Conservation (phyloP, 2,113 vertebrate species). For the Tachuris rubrigastra region DNA sequence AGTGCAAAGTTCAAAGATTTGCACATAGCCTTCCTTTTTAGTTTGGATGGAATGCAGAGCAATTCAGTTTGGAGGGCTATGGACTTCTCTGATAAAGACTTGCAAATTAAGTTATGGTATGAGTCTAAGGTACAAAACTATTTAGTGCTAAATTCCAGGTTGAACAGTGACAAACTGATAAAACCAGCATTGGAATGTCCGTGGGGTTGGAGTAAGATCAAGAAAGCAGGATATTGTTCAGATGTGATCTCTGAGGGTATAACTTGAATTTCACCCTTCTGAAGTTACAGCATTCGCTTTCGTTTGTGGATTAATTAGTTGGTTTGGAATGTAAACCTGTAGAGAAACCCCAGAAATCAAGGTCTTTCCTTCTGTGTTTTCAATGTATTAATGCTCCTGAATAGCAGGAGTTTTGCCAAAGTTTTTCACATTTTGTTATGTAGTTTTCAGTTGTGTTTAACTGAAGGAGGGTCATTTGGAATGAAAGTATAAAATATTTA, state of each 20-base stretch:
- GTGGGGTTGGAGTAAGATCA: not conserved
- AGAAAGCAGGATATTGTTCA: not conserved
- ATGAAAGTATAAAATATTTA: conserved; percentile 4
- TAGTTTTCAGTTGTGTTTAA: not conserved
- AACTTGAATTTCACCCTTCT: not conserved
- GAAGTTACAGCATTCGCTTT: not conserved
- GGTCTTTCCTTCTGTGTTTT: not conserved
- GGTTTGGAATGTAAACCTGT: not conserved
- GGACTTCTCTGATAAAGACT: not conserved
- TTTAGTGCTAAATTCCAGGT: not conserved
- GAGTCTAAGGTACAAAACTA: not conserved
- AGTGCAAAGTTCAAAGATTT: not conserved
- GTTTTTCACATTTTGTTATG: not conserved
- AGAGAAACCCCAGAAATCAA: not conserved
- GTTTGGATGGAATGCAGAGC: not conserved
- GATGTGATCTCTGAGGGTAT: not conserved
- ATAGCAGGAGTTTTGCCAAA: not conserved
- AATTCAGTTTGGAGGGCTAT: not conserved
- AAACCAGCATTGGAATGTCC: not conserved
- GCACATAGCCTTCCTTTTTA: not conserved
- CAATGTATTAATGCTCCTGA: not conserved
- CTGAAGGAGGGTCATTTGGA: not conserved
- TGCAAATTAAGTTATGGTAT: not conserved
- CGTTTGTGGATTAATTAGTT: not conserved
- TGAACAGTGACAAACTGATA: not conserved